Base-by-base conservation (phyloP, 2,797 vertebrate species). In the Acomys russatus region DNA sequence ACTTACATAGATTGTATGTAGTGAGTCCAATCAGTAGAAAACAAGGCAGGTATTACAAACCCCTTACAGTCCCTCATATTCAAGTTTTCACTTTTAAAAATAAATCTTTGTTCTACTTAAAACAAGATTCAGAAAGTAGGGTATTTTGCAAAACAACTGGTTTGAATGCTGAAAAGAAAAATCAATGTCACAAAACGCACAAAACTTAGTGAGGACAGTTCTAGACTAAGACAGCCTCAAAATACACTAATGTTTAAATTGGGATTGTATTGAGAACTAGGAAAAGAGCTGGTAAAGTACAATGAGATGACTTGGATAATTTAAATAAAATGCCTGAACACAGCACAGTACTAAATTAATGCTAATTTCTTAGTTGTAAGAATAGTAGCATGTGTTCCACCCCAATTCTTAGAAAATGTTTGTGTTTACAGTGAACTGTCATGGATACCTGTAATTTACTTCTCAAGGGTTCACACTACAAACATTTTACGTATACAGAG, bases 211-310 rank as follows among this genome's bases (percentile, higher is more conserved):
- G 22, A 94, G 17, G 68, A 92, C 20, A 76, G n/a, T 79, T 92
- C 56, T 96, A 95, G 49, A 91, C 92, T 54, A 88, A 77, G 38
- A 92, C 9, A 90, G 3, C 92, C 17, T 89, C 63, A 84, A 96
- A 96, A 94, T 77, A 70, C 35, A 88, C 44, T 91, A 56, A 96
- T 73, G 44, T 71, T 18, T 92, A 44, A 86, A 90, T 20, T 84
- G 22, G 44, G 44, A 44, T 44, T 44, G 22, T 25, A 91, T 1
- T 85, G 59, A 80, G 20, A 96, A 94, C 51, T 63, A 33, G 54
- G 18, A 30, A 87, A 49, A 2, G 49, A 54, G 49, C 33, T n/a
- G 92, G 85, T 85, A 91, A 73, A 94, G 25, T 51, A 87, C 63
- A 87, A 6, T 92, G 49, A 82, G 73, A 96, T 25, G 94, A 83